These are phyloP conservation scores for Prietella phreatophila DNA, from an alignment of 2,113 vertebrate genomes.

Conservation along the genomic window DNA sequence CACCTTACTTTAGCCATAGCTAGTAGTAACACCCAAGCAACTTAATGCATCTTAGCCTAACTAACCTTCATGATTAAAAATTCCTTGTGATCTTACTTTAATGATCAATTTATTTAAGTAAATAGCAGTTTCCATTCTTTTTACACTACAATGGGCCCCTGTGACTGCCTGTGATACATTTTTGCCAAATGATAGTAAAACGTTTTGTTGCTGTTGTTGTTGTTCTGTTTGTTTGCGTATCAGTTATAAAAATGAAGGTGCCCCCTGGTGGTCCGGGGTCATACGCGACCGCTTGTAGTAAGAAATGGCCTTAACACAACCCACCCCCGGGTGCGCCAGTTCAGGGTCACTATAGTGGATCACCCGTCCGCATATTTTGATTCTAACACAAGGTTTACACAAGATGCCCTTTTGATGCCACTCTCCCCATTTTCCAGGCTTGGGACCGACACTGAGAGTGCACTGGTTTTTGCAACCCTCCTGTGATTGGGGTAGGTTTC, in stretches of 20 bases:
- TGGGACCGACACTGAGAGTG: no score
- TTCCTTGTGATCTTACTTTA: not conserved
- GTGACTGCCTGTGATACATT: not conserved
- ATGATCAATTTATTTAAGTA: no score
- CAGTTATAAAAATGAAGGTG: not conserved
- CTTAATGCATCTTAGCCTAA: not conserved
- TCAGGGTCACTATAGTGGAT: no score
- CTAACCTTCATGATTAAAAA: not conserved
- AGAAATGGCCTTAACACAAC: not conserved
- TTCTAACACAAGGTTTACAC: not conserved
- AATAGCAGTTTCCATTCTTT: not conserved
- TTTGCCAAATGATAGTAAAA: no score
- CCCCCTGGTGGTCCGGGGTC: not conserved
- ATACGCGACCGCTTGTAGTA: not conserved
- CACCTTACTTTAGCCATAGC: not conserved
- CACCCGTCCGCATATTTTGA: no score
- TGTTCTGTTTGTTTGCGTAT: not conserved
- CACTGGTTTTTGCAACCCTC: no score
- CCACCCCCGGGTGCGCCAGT: no score
- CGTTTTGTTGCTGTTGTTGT: no score
- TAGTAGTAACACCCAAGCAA: not conserved
- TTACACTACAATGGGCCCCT: not conserved
- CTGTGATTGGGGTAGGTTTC: no score
- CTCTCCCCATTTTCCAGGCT: no score
- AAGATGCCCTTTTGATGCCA: no score